These are phyloP conservation scores for Ischnus inquisitorius DNA, from an alignment of 2,888 invertebrate genomes.

Conservation along the genomic window DNA sequence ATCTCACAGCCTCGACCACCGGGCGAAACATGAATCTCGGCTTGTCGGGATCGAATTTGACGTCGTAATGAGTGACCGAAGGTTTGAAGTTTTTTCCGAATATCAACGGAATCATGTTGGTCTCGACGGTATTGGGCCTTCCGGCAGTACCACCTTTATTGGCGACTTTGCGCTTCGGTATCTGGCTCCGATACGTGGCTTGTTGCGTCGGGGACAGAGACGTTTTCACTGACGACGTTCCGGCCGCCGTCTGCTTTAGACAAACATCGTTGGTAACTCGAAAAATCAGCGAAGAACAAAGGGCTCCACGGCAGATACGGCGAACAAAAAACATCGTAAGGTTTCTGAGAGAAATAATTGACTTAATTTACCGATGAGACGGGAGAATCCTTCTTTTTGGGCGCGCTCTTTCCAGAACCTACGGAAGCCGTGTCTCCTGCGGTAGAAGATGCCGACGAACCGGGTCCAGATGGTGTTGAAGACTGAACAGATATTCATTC, in stretches of 20 bases:
- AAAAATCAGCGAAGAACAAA: not conserved
- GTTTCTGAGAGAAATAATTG: no score
- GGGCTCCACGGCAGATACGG: no score
- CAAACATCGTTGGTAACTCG: not conserved
- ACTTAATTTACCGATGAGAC: not conserved
- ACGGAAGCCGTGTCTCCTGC: constrained; percentile 50
- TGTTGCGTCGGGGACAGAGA: constrained; percentile 43
- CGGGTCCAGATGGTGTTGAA: constrained; percentile 35
- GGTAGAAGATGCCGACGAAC: constrained; percentile 45
- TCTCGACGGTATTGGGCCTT: constrained; percentile 85
- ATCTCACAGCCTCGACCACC: constrained; percentile 85
- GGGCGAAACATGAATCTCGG: constrained; percentile 88
- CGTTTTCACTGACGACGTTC: constrained; percentile 34
- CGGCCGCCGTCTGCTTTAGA: constrained; percentile 11
- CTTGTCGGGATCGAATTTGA: constrained; percentile 89
- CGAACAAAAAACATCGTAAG: no score
- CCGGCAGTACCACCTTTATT: constrained; percentile 84
- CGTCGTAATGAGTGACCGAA: constrained; percentile 92
- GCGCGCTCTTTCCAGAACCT: no score
- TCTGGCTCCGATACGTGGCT: constrained; percentile 53
- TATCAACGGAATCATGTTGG: constrained; percentile 89
- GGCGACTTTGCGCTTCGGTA: constrained; percentile 74
- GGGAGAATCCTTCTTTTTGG: not conserved
- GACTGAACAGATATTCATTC: not conserved
- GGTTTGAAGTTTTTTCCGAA: constrained; percentile 85